A percentile compares a stretch with the other conserved stretches of the same genome.
These are phyloP conservation scores for Xylocampa areola DNA, from an alignment of 2,888 invertebrate species.

Conservation along the genomic window DNA sequence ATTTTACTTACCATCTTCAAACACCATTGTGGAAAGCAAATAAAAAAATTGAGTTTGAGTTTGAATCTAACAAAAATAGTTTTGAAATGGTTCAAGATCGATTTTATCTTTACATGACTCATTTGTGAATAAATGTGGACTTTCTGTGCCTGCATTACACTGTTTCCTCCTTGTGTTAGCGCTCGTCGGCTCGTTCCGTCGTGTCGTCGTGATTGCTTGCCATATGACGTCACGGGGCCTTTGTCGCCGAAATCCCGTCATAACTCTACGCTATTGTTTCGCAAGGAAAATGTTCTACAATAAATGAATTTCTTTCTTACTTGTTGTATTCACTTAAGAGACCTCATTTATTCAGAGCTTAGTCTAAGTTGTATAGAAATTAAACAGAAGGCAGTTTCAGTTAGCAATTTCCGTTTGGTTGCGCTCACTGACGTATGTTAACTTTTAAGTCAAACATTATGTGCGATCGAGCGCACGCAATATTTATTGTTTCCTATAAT, in stretches of 20 bases:
- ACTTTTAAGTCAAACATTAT: conserved; percentile 22
- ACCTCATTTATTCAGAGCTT: background rate
- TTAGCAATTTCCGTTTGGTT: background rate
- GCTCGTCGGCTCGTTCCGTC: background rate
- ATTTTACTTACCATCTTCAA: too few relatives aligned
- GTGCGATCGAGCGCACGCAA: conserved; percentile 33
- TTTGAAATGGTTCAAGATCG: too few relatives aligned
- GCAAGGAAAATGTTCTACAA: background rate
- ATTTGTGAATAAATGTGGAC: too few relatives aligned
- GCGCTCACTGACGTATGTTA: conserved; percentile 2
- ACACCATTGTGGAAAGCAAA: too few relatives aligned
- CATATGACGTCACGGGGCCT: background rate
- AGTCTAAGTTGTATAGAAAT: background rate
- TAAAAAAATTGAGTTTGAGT: too few relatives aligned
- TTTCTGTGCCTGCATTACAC: background rate
- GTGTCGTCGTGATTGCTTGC: background rate
- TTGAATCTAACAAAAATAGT: too few relatives aligned
- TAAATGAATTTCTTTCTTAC: background rate
- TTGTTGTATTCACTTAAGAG: background rate
- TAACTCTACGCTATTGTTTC: background rate
- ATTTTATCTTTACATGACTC: too few relatives aligned
- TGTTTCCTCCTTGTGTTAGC: background rate
- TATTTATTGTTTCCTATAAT: conserved; percentile 54
- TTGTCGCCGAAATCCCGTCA: background rate
- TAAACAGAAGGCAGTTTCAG: background rate